These are phyloP conservation scores for Spheniscus humboldti DNA, from an alignment of 2,797 vertebrate genomes.

Conservation along the genomic window DNA sequence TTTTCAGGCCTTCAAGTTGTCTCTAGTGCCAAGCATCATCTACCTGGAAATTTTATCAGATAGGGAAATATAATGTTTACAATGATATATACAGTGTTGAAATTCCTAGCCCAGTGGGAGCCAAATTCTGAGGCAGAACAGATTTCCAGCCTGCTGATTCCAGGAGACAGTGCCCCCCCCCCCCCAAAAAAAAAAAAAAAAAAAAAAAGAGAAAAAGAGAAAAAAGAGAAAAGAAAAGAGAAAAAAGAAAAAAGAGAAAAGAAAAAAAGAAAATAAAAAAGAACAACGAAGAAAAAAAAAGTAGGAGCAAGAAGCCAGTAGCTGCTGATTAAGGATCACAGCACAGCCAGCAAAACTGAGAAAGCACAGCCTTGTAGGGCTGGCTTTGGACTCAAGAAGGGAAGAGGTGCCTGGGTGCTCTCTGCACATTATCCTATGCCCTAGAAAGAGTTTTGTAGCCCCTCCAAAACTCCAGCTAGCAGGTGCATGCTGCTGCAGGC, in stretches of 20 bases:
- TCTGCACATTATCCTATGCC: not conserved
- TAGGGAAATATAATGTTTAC: not conserved
- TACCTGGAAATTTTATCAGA: not conserved
- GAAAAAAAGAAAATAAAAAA: accelerated
- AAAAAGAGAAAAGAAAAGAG: accelerated
- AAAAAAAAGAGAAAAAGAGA: accelerated
- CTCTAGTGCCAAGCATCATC: not conserved
- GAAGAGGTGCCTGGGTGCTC: not conserved
- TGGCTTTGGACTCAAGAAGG: not conserved
- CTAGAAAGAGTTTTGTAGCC: not conserved
- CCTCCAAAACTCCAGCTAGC: not conserved
- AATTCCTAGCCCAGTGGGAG: not conserved
- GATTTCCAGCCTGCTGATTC: not conserved
- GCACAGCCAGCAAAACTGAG: not conserved
- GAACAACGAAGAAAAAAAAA: not conserved
- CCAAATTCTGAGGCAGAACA: not conserved
- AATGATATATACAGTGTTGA: too few relatives aligned
- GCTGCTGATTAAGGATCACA: not conserved
- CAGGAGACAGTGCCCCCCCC: not conserved
- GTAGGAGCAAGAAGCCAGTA: not conserved
- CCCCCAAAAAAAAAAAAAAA: accelerated
- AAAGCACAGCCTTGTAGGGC: not conserved
- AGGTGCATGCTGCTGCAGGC: not conserved
- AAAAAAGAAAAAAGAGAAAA: too few relatives aligned
- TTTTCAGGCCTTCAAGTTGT: not conserved